These are phyloP conservation scores for Lasius fuliginosus DNA, from an alignment of 2,888 invertebrate species.

Conservation along the genomic window DNA sequence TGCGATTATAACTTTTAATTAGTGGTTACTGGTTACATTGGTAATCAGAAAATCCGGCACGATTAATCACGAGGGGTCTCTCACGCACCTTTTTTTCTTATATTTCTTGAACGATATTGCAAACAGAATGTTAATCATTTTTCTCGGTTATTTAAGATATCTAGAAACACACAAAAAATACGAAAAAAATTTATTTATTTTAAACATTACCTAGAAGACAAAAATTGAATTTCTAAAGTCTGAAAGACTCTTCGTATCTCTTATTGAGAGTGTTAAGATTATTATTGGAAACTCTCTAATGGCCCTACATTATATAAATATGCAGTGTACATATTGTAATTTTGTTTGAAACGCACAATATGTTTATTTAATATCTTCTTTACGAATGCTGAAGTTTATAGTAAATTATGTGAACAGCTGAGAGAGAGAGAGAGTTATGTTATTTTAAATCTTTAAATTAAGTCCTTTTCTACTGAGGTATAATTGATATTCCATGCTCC, in stretches of 20 bases:
- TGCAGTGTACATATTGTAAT: background rate
- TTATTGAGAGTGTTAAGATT: background rate
- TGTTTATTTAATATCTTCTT: background rate
- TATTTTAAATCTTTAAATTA: conserved; percentile 5
- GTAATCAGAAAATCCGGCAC: background rate
- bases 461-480: background rate
- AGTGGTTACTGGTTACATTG: background rate
- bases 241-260: background rate
- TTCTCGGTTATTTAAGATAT: background rate
- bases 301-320: background rate
- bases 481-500: background rate
- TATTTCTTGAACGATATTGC: background rate
- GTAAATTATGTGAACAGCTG: background rate
- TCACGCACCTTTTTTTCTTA: background rate
- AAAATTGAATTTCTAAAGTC: background rate
- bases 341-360: background rate
- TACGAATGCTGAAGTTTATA: background rate
- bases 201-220: background rate
- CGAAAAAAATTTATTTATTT: background rate
- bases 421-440: background rate
- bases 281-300: background rate
- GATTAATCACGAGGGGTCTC: background rate
- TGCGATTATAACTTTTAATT: background rate
- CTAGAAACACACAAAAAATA: background rate
- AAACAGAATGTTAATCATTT: background rate